phyloP scores from a whole-genome alignment of 2,113 vertebrate genomes.

The Mormyrus lacerda region DNA sequence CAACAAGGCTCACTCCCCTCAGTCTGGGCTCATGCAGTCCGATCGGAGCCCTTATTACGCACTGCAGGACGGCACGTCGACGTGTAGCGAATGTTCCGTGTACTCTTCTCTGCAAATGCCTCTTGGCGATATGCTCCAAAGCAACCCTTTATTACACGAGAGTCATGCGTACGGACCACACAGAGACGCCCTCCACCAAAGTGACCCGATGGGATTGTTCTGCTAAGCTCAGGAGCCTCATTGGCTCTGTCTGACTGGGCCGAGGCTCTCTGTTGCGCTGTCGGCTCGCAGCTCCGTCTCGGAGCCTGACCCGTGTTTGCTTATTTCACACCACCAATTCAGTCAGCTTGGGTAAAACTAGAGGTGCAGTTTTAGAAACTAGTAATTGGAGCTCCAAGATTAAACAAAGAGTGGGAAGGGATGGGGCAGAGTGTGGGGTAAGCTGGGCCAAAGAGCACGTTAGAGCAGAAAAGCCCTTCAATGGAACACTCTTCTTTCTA shows the following conservation, averaged over 20 bases:
- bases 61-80: background rate
- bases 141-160: background rate
- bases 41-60: slow-evolving; percentile 28
- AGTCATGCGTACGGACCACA: background rate
- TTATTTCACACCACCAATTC: background rate
- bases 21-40: slow-evolving; percentile 1
- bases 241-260: background rate
- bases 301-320: background rate
- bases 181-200: background rate
- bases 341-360: background rate
- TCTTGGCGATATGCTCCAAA: background rate
- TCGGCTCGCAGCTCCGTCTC: background rate
- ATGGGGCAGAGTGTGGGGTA: background rate
- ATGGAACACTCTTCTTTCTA: background rate
- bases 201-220: background rate
- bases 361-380: background rate
- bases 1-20: background rate
- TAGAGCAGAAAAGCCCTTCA: background rate
- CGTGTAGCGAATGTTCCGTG: background rate
- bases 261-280: background rate
- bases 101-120: background rate
- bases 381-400: background rate
- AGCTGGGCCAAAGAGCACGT: background rate
- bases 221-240: background rate
- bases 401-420: background rate